Conservation (phyloP, 2,113 vertebrate genomes). For the Sapajus apella region DNA sequence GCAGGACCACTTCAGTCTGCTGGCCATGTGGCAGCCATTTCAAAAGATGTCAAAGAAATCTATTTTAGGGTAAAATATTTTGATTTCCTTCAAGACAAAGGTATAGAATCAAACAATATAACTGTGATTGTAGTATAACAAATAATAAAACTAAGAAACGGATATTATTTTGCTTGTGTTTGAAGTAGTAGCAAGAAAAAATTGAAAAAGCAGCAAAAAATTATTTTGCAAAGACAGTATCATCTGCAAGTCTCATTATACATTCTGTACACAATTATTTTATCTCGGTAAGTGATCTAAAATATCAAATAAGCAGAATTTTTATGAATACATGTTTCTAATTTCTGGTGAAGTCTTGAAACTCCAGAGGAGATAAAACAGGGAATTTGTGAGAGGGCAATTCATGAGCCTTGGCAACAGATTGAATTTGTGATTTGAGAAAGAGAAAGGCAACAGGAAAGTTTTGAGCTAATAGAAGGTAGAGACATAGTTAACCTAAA, state of each 20-base stretch:
- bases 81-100: neutral
- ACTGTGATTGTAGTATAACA: neutral
- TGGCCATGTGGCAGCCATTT: too few relatives aligned
- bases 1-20: too few relatives aligned
- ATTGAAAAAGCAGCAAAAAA: neutral
- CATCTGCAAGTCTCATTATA: neutral
- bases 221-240: neutral
- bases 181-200: neutral
- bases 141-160: neutral
- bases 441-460: neutral
- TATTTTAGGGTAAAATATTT: too few relatives aligned
- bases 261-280: neutral
- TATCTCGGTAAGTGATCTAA: neutral
- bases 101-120: neutral
- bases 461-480: neutral
- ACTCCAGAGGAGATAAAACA: neutral
- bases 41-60: too few relatives aligned
- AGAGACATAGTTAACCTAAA: neutral
- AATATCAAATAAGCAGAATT: neutral
- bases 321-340: neutral
- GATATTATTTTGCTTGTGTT: neutral
- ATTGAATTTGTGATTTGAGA: neutral
- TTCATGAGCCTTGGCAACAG: neutral
- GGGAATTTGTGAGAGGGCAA: neutral
- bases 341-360: neutral